Evolutionary conservation across 2,113 vertebrate species (phyloP), one percentile per base, ranked within the genome.

Genomic region (Hydropotes inermis): DNA sequence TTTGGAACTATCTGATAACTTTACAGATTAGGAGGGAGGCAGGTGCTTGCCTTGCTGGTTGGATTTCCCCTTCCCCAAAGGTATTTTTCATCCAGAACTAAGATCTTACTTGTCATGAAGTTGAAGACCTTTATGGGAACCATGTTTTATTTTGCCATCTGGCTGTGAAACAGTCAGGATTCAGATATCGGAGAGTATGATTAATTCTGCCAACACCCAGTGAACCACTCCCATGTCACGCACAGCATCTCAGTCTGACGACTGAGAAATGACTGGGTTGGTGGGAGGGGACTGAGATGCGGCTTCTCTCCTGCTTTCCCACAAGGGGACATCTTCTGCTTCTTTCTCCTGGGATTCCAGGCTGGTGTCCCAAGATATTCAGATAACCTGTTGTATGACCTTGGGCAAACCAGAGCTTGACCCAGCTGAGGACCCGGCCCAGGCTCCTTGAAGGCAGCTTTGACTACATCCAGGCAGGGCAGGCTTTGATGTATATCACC

Each of bases 81-180:
- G 8, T 47, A 14, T 19, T 94, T 92, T 39, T 76, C 60, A 84
- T 19, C 39, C 17, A 74, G 70, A 91, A 60, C 6, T 12, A 88
- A 83, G 30, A 39, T 67, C 23, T 67, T 79, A 61, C 45, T 81
- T 58, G 30, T 43, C 43, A 52, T 1, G 4, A 70, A 96, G 47
- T 55, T 43, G 33, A 74, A 96, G 27, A 91, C 36, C 19, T 85
- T 55, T 67, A 2, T 16, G 10, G 45, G 28, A 74, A 89, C 43
- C 15, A 27, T 23, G 79, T 60, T 96, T 97, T 93, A 94, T 97
- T 98, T 94, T 57, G n/a, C 30, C 57, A 52, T 57, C 91, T 84
- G 76, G 23, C 55, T 70, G 33, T 47, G 28, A 89, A 58, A 54
- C 57, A 74, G 28, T 57, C 30, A 30, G 16, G 36, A 82, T 33